Percentiles rank a stretch among this genome's conserved stretches.
phyloP scores from a whole-genome alignment of 2,888 invertebrate species.

The Liodrosophila aerea region DNA sequence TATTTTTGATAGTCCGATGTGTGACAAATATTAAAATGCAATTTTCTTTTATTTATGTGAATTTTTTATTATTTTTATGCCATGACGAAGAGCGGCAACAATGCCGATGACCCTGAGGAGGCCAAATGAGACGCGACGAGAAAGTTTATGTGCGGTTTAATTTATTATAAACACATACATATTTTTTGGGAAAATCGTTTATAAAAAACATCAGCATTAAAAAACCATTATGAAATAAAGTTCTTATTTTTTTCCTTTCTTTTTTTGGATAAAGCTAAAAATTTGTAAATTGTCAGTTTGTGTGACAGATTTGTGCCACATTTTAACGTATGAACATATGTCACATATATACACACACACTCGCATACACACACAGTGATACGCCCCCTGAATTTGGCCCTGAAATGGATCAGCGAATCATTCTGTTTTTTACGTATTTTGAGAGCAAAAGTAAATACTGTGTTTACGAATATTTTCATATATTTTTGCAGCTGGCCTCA shows the following conservation, averaged over 20 bases:
- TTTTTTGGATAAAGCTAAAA: too few species aligned
- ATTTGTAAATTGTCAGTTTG: background rate
- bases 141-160: conserved; percentile 26
- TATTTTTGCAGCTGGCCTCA: conserved; percentile 65
- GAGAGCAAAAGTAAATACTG: conserved; percentile 40
- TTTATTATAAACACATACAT: conserved; percentile 2
- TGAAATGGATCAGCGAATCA: conserved; percentile 41
- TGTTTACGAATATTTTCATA: conserved; percentile 1
- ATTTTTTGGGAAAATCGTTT: conserved; percentile 23
- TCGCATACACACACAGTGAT: conserved; percentile 3
- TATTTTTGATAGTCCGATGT: conserved; percentile 16
- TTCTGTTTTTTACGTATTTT: conserved; percentile 11
- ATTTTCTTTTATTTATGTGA: conserved; percentile 31
- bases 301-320: conserved; percentile 45
- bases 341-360: conserved; percentile 3
- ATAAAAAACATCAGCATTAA: conserved; percentile 29
- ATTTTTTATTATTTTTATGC: conserved; percentile 27
- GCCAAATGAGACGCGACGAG: background rate
- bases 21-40: conserved; percentile 41
- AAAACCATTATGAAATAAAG: conserved; percentile 3
- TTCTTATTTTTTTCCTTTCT: background rate
- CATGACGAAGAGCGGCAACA: conserved; percentile 8
- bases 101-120: conserved; percentile 36
- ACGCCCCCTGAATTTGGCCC: conserved; percentile 50
- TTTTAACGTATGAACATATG: conserved; percentile 11